Evolutionary conservation across 2,888 invertebrate species (phyloP).

Genomic region (Xanthia togata): DNA sequence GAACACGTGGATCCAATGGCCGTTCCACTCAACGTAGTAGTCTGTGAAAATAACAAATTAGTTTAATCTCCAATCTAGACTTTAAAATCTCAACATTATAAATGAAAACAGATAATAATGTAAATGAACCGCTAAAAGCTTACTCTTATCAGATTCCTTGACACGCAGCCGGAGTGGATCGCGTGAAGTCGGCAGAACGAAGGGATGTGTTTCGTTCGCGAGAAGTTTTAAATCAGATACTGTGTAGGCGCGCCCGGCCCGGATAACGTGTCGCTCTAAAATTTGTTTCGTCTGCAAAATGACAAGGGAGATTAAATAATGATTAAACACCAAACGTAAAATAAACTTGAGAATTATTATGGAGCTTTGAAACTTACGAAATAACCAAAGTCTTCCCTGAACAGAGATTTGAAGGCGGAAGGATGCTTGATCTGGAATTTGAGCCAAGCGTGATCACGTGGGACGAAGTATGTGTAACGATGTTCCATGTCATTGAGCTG

Average conservation of each 20-base stretch:
- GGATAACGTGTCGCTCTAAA: constrained; percentile 96
- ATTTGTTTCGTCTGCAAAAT: constrained; percentile 94
- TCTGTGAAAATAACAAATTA: constrained; percentile 87
- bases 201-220: constrained; percentile 92
- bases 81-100: constrained; percentile 53
- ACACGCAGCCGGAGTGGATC: constrained; percentile 93
- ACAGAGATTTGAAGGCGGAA: constrained; percentile 95
- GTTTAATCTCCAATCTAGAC: constrained; percentile 41
- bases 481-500: constrained; percentile 94
- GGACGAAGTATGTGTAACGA: constrained; percentile 97
- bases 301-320: constrained; percentile 32
- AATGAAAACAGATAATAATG: constrained; percentile 67
- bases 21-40: constrained; percentile 96
- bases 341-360: constrained; percentile 14
- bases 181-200: constrained; percentile 93
- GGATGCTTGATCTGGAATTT: constrained; percentile 94
- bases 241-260: constrained; percentile 94
- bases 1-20: constrained; percentile 95
- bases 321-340: constrained; percentile 23
- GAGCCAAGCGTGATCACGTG: constrained; percentile 97
- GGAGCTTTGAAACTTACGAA: constrained; percentile 90
- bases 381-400: constrained; percentile 95
- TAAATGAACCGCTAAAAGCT: constrained; percentile 73
- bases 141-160: constrained; percentile 93
- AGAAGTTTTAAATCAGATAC: constrained; percentile 94